phyloP scores from a whole-genome alignment of 2,888 invertebrate genomes.

The Ophioninae sp. region DNA sequence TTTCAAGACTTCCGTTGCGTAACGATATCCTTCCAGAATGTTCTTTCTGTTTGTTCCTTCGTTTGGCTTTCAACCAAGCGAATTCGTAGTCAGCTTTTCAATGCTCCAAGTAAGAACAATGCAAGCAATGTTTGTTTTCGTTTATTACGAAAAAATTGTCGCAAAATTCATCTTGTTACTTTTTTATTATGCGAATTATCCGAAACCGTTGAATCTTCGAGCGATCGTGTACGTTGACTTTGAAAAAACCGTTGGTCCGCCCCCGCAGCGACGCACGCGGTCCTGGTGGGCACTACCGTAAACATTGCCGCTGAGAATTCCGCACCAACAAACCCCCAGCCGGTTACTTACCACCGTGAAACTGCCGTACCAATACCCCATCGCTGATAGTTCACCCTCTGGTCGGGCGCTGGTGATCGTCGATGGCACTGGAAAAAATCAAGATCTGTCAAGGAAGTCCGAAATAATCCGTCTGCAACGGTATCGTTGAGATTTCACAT shows the following conservation, averaged over 20 bases:
- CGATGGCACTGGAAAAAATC: neutral
- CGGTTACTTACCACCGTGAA: neutral
- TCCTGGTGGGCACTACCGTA: neutral
- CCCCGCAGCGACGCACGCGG: neutral
- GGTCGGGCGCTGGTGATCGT: neutral
- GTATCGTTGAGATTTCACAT: constrained; percentile 1
- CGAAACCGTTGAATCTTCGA: neutral
- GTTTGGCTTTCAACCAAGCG: no score
- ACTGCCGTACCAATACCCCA: constrained; percentile 8
- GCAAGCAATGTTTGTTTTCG: neutral
- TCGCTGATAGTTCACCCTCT: neutral
- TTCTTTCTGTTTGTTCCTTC: no score
- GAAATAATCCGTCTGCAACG: constrained; percentile 53
- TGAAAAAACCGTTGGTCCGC: neutral
- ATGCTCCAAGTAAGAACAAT: no score
- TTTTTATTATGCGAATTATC: neutral
- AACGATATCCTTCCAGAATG: no score
- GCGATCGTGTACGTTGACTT: neutral
- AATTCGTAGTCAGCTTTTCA: no score
- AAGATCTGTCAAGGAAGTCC: constrained; percentile 8
- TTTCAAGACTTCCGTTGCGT: no score
- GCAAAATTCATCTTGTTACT: neutral
- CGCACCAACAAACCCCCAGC: neutral
- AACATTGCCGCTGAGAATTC: neutral
- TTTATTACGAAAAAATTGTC: neutral